phyloP scores from a whole-genome alignment of 2,113 vertebrate species.

The Calidris pugnax region DNA sequence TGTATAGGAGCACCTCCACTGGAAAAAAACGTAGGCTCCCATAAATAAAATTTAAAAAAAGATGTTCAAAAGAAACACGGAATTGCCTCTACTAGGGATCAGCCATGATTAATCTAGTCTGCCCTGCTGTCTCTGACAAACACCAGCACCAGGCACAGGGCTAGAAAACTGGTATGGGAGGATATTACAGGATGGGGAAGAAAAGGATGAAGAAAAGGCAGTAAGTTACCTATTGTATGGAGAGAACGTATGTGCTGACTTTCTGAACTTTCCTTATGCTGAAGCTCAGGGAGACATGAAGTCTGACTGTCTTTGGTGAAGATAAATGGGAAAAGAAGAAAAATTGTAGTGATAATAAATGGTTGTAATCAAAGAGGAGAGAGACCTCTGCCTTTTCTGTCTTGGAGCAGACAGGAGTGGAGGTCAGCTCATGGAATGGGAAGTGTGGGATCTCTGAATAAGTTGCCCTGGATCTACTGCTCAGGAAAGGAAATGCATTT shows the following conservation, averaged over 20 bases:
- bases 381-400: background rate
- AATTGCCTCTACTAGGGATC: background rate
- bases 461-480: background rate
- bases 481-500: background rate
- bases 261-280: background rate
- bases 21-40: background rate
- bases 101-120: background rate
- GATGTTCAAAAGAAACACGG: background rate
- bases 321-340: background rate
- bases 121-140: conserved; percentile 13
- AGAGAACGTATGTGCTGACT: background rate
- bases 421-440: background rate
- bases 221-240: background rate
- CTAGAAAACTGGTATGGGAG: background rate
- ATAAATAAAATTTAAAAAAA: background rate
- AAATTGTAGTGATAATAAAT: background rate
- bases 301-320: background rate
- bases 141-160: background rate
- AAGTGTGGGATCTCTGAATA: background rate
- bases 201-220: background rate
- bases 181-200: background rate
- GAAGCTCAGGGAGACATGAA: background rate
- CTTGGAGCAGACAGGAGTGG: background rate
- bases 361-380: background rate
- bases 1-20: background rate